phyloP scores from a whole-genome alignment of 2,888 invertebrate genomes.

The Didymodactylos carnosus region DNA sequence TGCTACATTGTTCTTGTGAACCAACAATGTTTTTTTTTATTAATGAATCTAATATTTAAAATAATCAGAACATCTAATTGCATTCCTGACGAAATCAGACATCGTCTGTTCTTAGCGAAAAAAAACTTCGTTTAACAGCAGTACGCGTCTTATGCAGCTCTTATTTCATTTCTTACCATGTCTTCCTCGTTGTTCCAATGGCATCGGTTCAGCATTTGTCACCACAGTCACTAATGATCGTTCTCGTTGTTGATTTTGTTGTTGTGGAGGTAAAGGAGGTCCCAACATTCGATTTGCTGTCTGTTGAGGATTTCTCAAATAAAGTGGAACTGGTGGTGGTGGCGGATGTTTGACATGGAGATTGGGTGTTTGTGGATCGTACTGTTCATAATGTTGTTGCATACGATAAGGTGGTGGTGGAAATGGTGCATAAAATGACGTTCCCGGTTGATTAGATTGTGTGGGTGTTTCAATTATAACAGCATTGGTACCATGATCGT shows the following conservation, averaged over 20 bases:
- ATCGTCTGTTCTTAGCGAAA: too few species aligned
- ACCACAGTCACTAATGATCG: slow-evolving; percentile 18
- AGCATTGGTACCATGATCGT: slow-evolving; percentile 86
- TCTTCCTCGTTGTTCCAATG: not conserved
- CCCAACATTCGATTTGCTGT: slow-evolving; percentile 6
- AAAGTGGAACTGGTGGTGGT: slow-evolving; percentile 18
- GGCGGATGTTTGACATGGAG: slow-evolving; percentile 38
- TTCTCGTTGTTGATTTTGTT: slow-evolving; percentile 20
- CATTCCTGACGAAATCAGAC: too few species aligned
- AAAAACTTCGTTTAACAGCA: too few species aligned
- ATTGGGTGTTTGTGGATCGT: slow-evolving; percentile 62
- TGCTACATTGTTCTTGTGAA: too few species aligned
- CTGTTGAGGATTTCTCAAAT: slow-evolving; percentile 17
- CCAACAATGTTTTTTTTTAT: too few species aligned
- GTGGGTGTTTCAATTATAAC: slow-evolving; percentile 57
- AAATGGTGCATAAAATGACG: not conserved
- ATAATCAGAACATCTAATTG: too few species aligned
- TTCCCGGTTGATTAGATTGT: not conserved
- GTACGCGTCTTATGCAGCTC: too few species aligned
- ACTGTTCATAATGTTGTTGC: slow-evolving; percentile 28
- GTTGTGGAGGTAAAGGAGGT: slow-evolving; percentile 18
- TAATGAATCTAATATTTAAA: too few species aligned
- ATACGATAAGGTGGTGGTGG: not conserved
- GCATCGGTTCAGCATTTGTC: slow-evolving; percentile 16
- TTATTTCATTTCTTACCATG: too few species aligned